Conservation (phyloP, 2,797 vertebrate genomes). For the Coregonus sp. region DNA sequence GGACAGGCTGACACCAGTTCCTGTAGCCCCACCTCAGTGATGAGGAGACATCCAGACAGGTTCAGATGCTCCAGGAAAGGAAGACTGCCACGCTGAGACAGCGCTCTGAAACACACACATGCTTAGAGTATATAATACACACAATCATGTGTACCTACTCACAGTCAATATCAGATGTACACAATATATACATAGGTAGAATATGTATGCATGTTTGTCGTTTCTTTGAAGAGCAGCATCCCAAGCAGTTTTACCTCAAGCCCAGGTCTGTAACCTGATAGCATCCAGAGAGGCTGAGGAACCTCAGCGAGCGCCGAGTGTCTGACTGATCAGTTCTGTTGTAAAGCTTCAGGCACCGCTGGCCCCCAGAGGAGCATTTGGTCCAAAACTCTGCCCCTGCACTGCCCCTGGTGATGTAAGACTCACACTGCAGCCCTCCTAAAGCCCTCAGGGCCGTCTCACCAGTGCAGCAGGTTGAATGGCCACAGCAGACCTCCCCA, state of each 20-base stretch:
- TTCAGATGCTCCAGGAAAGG: slow-evolving; percentile 95
- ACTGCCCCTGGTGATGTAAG: slow-evolving; percentile 68
- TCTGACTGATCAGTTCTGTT: slow-evolving; percentile 76
- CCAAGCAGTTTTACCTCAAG: slow-evolving; percentile 82
- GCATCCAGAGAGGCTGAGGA: slow-evolving; percentile 97
- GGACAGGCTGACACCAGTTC: slow-evolving; percentile 93
- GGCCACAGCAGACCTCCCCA: slow-evolving; percentile 83
- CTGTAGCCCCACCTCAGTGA: slow-evolving; percentile 92
- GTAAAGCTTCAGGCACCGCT: slow-evolving; percentile 73
- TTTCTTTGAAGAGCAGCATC: slow-evolving; percentile 2
- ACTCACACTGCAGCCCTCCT: slow-evolving; percentile 72
- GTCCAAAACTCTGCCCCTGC: slow-evolving; percentile 78
- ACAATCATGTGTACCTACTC: slow-evolving; percentile 1
- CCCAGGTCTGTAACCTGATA: slow-evolving; percentile 94
- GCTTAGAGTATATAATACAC: not conserved
- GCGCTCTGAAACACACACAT: slow-evolving; percentile 75
- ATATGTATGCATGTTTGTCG: not conserved
- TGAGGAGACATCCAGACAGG: slow-evolving; percentile 92
- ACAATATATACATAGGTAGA: too few relatives aligned
- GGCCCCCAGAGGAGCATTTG: slow-evolving; percentile 77
- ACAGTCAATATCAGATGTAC: not conserved
- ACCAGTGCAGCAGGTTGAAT: slow-evolving; percentile 86
- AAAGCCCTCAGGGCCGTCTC: slow-evolving; percentile 86
- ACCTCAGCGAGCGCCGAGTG: slow-evolving; percentile 83
- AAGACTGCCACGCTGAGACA: slow-evolving; percentile 91